phyloP scores from a whole-genome alignment of 2,113 vertebrate genomes.

The Muntiacus reevesi region DNA sequence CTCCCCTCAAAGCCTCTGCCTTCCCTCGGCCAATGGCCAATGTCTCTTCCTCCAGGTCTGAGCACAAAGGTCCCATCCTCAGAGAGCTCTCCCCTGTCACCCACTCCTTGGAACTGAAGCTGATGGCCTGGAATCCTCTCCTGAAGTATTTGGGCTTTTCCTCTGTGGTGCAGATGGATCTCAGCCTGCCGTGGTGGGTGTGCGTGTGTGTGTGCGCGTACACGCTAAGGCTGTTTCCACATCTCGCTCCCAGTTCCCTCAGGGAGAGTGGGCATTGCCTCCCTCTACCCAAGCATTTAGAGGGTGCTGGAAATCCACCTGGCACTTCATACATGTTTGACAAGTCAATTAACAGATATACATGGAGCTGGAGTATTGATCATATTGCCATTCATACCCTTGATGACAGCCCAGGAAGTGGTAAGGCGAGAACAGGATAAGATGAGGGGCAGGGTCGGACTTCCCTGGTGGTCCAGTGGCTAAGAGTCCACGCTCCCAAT shows the following conservation, averaged over 20 bases:
- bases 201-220: fast-evolving
- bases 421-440: neutral
- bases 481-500: neutral
- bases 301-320: neutral
- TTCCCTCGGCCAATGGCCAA: neutral
- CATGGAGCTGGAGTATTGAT: neutral
- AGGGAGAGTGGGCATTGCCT: neutral
- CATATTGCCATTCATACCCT: neutral
- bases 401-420: neutral
- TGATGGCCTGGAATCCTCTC: neutral
- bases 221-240: neutral
- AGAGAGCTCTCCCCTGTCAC: neutral
- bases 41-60: neutral
- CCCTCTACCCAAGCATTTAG: neutral
- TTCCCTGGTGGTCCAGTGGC: neutral
- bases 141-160: neutral
- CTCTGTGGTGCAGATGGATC: no score
- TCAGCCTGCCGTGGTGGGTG: neutral
- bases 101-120: neutral
- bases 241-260: neutral
- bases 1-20: neutral
- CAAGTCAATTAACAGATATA: neutral
- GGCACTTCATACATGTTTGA: neutral
- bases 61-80: neutral
- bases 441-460: neutral